Base-by-base conservation (phyloP, 2,113 vertebrate species). In the Taxidea taxus region DNA sequence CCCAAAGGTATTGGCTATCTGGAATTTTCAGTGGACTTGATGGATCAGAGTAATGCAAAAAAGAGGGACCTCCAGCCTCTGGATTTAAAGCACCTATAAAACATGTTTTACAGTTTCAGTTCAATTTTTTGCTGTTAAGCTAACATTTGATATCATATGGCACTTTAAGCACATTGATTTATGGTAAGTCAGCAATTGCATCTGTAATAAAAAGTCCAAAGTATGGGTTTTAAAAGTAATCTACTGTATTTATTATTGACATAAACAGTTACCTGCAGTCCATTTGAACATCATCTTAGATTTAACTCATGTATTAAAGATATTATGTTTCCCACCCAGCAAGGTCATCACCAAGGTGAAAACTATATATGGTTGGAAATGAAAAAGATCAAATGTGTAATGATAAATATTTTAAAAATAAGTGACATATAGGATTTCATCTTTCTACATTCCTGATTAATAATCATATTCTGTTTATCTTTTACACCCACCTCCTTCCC, bases 91-190 rank as follows among this genome's bases (percentile, higher is more conserved):
- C 91, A 39, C 68, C 98, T 78, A 97, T 98, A 98, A 99, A 99
- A 93, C 47, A 77, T 96, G 84, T 58, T 62, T 84, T 95, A 97
- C 95, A 98, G 97, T 87, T 98, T 98, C 97, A 85, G 81, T 97
- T 97, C 97, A 84, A 86, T 98, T 98, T 98, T 98, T 97, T 97
- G 98, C 98, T 90, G 97, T 97, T 98, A 97, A 98, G 98, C 68
- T 87, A 96, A 97, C 95, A 62, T 98, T 98, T 98, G 98, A 97
- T 96, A 95, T 98, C 98, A 97, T 96, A 86, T 97, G 98, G 99
- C 98, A 98, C 96, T 98, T 98, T 94, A 97, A 98, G 98, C 93
- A 92, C 98, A 97, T 97, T 98, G 99, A 98, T 98, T 98, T 97
- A 99, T 92, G 97, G 92, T 62, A 56, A 97, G 97, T 94, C 98